Evolutionary conservation across 1,140 invertebrate species (phyloP).

Genomic region (Idris sp.): DNA sequence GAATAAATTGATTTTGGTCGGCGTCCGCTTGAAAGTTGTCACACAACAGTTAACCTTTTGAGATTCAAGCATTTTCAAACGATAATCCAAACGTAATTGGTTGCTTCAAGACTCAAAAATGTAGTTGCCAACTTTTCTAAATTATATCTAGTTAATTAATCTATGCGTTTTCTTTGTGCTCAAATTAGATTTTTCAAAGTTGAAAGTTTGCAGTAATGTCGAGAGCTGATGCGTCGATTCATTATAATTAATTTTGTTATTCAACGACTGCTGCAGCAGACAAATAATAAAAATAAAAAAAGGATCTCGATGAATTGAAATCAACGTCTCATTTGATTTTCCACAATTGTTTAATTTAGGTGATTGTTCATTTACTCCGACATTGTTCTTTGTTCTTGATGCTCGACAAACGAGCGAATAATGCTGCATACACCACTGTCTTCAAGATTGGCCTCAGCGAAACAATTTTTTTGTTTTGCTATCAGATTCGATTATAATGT

Average conservation of each 20-base stretch:
- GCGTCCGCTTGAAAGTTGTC: slow-evolving; percentile 66
- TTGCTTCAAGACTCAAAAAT: slow-evolving; percentile 48
- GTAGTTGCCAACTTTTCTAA: slow-evolving; percentile 65
- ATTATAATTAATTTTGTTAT: slow-evolving; percentile 10
- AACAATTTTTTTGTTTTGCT: too few relatives aligned
- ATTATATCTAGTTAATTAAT: slow-evolving; percentile 71
- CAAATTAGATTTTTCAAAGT: neutral
- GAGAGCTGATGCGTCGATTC: slow-evolving; percentile 16
- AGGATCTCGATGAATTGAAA: too few relatives aligned
- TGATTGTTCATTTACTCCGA: slow-evolving; percentile 70
- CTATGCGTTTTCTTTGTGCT: slow-evolving; percentile 24
- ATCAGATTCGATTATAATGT: slow-evolving; percentile 3
- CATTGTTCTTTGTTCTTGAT: slow-evolving; percentile 68
- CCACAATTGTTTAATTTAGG: slow-evolving; percentile 47
- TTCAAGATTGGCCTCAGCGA: slow-evolving; percentile 66
- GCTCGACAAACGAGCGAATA: slow-evolving; percentile 66
- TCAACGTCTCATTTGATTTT: slow-evolving; percentile 55
- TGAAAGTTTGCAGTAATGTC: slow-evolving; percentile 9
- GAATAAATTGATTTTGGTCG: slow-evolving; percentile 67
- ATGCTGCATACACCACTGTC: slow-evolving; percentile 61
- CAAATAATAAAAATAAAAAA: too few relatives aligned
- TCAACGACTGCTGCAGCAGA: slow-evolving; percentile 2
- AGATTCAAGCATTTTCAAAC: slow-evolving; percentile 59
- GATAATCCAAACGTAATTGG: slow-evolving; percentile 70
- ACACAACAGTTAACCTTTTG: slow-evolving; percentile 65